A percentile compares a stretch with the other conserved stretches of the same genome.
These are phyloP conservation scores for Leistus spinibarbis DNA, from an alignment of 2,888 invertebrate genomes.

Conservation along the genomic window DNA sequence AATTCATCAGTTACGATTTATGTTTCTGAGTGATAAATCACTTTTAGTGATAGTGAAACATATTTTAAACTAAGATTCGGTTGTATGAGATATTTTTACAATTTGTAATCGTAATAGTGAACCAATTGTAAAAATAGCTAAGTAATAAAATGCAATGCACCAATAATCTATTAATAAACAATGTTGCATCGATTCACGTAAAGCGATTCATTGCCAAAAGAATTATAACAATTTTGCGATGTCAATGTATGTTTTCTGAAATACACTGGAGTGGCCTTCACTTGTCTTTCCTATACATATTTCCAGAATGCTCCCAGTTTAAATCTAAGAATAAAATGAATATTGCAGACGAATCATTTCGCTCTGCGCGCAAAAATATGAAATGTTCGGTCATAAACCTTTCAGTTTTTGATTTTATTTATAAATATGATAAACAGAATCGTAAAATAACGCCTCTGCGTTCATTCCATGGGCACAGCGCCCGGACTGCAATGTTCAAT, in stretches of 20 bases:
- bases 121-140: background rate
- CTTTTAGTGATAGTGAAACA: too few species aligned
- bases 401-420: constrained; percentile 31
- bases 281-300: too few species aligned
- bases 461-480: constrained; percentile 15
- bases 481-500: background rate
- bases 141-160: background rate
- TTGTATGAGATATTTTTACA: background rate
- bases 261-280: too few species aligned
- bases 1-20: too few species aligned
- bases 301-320: background rate
- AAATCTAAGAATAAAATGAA: background rate
- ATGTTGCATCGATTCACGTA: background rate
- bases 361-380: background rate
- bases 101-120: background rate
- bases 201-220: background rate
- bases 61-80: background rate
- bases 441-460: constrained; percentile 24
- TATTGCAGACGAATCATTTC: background rate
- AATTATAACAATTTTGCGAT: too few species aligned
- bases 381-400: constrained; percentile 15
- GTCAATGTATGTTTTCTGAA: too few species aligned
- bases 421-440: constrained; percentile 27
- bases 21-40: too few species aligned
- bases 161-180: background rate